Base-by-base conservation (phyloP, 2,113 vertebrate species). In the Rallus limicola region DNA sequence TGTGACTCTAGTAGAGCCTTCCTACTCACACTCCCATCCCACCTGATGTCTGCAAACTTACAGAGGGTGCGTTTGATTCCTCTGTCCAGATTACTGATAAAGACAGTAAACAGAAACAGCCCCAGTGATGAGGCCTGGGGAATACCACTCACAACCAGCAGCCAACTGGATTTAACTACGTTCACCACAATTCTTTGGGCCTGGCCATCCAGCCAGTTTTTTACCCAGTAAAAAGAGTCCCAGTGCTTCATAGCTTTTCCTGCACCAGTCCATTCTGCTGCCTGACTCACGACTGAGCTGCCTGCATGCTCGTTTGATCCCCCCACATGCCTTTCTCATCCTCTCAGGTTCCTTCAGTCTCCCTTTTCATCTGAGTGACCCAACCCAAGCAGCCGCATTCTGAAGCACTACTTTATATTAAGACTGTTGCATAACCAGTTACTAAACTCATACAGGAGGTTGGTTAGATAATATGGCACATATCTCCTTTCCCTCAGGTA, bases 371-470 rank as follows among this genome's bases (percentile, higher is more conserved):
- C 33, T 38, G 78, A 17, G n/a, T 46, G 44, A 77, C 62, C n/a
- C 71, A 90, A 46, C 23, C 31, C 44, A 77, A 75, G 74, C 84
- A 90, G 67, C 72, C 63, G 31, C 29, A 70, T 71, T 92, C 71
- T 52, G 59, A 50, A 42, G 71, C 0, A 1, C 60, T 70, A 52
- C 85, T 90, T 93, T 94, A 88, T 94, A 76, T 71, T 93, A 94
- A 83, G 59, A 60, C 64, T 38, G 58, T 94, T 96, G 86, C 64
- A 75, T 94, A 93, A 95, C 86, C 36, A 65, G 76, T 38, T 50
- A 36, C 87, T 93, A 44, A 92, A 74, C 52, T 77, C 31, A 16
- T 2, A 4, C 13, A 23, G 26, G 50, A 88, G 64, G 79, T 77
- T 6, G 0, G 5, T 94, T 93, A 96, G 90, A 36, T 90, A 91